These are phyloP conservation scores for Triplophysa dalaica DNA, from an alignment of 2,113 vertebrate genomes.

Conservation along the genomic window DNA sequence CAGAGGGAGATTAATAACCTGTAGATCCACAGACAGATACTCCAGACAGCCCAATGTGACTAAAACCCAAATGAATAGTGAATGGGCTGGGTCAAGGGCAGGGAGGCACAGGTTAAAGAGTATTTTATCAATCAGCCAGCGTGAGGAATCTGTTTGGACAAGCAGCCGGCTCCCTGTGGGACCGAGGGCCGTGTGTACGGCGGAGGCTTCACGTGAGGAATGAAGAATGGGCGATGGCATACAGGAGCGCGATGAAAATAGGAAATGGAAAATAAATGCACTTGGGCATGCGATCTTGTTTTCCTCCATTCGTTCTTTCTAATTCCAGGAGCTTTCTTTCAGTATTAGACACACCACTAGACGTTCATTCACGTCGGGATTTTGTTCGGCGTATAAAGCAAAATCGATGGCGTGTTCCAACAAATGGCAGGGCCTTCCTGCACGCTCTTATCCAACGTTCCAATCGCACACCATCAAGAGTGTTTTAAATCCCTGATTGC, in stretches of 20 bases:
- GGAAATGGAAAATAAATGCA: constrained; percentile 43
- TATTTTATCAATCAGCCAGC: constrained; percentile 49
- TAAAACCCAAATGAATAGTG: constrained; percentile 47
- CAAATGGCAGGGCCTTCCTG: constrained; percentile 39
- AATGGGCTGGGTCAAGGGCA: constrained; percentile 46
- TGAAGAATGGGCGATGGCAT: not conserved
- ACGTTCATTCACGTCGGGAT: constrained; percentile 41
- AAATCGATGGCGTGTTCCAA: constrained; percentile 50
- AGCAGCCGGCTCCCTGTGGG: constrained; percentile 17
- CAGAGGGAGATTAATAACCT: constrained; percentile 54
- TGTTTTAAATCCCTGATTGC: constrained; percentile 60
- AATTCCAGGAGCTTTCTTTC: constrained; percentile 41
- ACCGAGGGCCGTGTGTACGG: not conserved
- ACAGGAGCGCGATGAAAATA: constrained; percentile 37
- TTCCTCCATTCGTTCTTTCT: constrained; percentile 54
- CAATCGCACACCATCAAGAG: constrained; percentile 51
- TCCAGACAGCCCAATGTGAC: constrained; percentile 48
- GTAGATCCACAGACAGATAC: constrained; percentile 43
- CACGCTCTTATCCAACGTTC: constrained; percentile 49
- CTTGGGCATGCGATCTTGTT: constrained; percentile 43
- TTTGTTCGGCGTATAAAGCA: constrained; percentile 46
- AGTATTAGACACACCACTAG: constrained; percentile 67
- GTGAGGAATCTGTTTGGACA: constrained; percentile 41
- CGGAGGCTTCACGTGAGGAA: constrained; percentile 26
- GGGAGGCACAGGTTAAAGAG: constrained; percentile 41